Base-by-base conservation (phyloP, 2,888 invertebrate species). In the Abscondita cerata region DNA sequence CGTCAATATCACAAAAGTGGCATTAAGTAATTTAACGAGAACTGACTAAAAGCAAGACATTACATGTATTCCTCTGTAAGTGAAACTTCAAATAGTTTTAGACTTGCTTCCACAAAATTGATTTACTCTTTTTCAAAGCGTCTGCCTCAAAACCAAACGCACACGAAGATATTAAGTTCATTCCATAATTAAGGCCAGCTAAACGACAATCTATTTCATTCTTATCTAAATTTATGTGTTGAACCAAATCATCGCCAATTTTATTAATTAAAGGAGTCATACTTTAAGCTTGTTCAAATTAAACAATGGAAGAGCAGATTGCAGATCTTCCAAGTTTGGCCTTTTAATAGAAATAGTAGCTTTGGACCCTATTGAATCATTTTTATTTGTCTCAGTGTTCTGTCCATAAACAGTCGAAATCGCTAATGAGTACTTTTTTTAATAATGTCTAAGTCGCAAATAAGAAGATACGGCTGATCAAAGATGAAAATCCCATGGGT, bases 101-200 rank as follows among this genome's bases (percentile, higher is more conserved):
- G 65, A 19, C 70, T 68, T 1, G 78, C 78, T 68, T 71, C 64
- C n/a, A 78, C 72, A 65, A 82, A 71, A 46, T 70, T 62, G 33
- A 77, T 70, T 65, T 82, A 81, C 13, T 75, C 73, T 0, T 25
- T 25, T 25, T 6, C 6, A 25, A 78, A 13, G 83, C 82, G 0
- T 83, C 83, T 0, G 85, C 84, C 68, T 85, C 84, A 67, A 81
- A 83, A 0, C 84, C 85, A 20, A 84, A 85, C 1, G 82, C 61
- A 65, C 83, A 84, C 67, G 85, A 84, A 1, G 83, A 80, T 1
- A 83, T 72, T 0, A 81, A 82, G 0, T 48, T 48, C 6, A 54
- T 20, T 8, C 53, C 11, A 52, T 16, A 51, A 15, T 33, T 12
- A 50, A 19, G 2, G 3, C 79, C 80, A 71, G 78, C 76, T 36